These are phyloP conservation scores for Crioceris asparagi DNA, from an alignment of 2,888 invertebrate genomes.

Conservation along the genomic window DNA sequence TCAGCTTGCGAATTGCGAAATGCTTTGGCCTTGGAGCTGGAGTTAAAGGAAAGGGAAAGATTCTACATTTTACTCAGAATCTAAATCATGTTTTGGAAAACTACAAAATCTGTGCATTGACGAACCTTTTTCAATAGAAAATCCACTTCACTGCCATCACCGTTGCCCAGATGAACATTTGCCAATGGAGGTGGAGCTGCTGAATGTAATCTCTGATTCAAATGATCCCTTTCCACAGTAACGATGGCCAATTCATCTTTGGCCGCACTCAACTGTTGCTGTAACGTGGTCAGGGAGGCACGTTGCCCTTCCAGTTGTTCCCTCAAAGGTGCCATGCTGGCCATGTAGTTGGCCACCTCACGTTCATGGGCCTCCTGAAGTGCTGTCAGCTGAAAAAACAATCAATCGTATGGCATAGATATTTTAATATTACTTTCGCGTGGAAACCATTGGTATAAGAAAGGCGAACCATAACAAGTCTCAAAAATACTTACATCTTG, in stretches of 20 bases:
- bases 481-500: slow-evolving; percentile 59
- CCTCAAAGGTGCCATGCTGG: slow-evolving; percentile 47
- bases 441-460: background rate
- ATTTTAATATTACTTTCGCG: background rate
- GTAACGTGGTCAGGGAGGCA: slow-evolving; percentile 42
- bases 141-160: no score
- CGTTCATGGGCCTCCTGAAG: slow-evolving; percentile 63
- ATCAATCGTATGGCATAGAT: background rate
- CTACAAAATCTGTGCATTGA: no score
- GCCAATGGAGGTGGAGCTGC: slow-evolving; percentile 11
- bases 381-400: slow-evolving; percentile 54
- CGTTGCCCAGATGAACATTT: slow-evolving; percentile 9
- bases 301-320: slow-evolving; percentile 50
- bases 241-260: slow-evolving; percentile 43
- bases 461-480: background rate
- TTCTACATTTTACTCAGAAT: no score
- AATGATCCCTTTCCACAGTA: slow-evolving; percentile 45
- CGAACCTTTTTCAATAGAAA: slow-evolving; percentile 29
- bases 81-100: no score
- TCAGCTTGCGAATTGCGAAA: no score
- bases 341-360: slow-evolving; percentile 56
- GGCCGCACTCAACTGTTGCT: slow-evolving; percentile 31
- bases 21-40: no score
- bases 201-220: slow-evolving; percentile 33
- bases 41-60: no score